phyloP scores from a whole-genome alignment of 2,113 vertebrate genomes.

The Poeciliopsis prolifica region DNA sequence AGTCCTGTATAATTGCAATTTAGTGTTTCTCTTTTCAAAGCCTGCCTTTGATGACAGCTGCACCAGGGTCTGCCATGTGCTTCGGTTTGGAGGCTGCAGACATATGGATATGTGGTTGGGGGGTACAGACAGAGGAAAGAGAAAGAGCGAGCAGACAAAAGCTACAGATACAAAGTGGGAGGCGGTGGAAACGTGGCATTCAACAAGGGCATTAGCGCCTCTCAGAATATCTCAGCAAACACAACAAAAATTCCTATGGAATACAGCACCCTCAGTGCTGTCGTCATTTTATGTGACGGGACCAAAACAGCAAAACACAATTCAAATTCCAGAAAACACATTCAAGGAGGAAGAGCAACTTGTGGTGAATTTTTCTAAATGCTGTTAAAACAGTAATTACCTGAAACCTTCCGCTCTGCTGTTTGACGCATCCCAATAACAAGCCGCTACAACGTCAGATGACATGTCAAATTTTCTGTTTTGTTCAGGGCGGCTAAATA shows the following conservation, averaged over 20 bases:
- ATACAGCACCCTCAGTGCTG: neutral
- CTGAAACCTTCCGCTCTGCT: constrained; percentile 38
- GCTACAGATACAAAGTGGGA: neutral
- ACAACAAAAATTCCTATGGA: constrained; percentile 26
- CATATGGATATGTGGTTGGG: constrained; percentile 3
- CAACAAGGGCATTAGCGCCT: constrained; percentile 48
- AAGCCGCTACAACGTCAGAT: constrained; percentile 52
- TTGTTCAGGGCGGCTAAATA: constrained; percentile 56
- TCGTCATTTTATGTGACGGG: constrained; percentile 35
- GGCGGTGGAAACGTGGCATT: constrained; percentile 21
- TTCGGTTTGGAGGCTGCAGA: constrained; percentile 5
- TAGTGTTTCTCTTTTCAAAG: constrained; percentile 37
- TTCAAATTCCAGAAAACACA: constrained; percentile 27
- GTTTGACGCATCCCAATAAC: constrained; percentile 59
- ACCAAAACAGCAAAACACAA: constrained; percentile 38
- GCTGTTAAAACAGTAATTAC: constrained; percentile 71
- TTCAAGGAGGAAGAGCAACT: constrained; percentile 33
- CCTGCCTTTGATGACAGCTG: neutral
- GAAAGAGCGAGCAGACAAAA: neutral
- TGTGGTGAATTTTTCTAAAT: constrained; percentile 33
- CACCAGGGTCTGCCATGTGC: constrained; percentile 28
- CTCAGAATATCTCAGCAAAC: constrained; percentile 45
- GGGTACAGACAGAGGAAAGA: neutral
- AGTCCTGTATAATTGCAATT: constrained; percentile 39
- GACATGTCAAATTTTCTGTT: constrained; percentile 65